Evolutionary conservation across 1,140 invertebrate genomes (phyloP).

Genomic region (Bombus pascuorum): DNA sequence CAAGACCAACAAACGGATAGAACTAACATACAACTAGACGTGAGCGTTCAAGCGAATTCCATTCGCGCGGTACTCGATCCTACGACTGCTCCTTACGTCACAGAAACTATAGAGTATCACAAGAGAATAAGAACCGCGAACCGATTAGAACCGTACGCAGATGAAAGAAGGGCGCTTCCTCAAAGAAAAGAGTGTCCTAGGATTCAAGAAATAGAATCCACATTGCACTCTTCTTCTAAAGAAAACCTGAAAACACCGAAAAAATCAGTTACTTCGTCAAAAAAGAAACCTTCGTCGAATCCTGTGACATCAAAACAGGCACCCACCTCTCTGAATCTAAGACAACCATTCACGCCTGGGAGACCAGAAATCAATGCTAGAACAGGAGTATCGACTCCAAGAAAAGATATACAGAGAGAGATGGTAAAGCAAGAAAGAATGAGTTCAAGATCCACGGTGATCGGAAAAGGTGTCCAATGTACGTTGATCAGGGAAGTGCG

Average conservation of each 20-base stretch:
- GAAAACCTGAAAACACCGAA: neutral
- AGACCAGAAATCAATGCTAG: neutral
- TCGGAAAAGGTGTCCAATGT: neutral
- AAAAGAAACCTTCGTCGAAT: neutral
- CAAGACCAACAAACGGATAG: neutral
- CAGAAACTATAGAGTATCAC: neutral
- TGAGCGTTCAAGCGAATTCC: neutral
- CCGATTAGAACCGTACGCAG: neutral
- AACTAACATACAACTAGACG: neutral
- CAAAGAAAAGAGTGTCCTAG: no score
- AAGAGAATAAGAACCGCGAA: neutral
- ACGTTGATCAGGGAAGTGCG: neutral
- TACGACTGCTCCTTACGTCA: neutral
- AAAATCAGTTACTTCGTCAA: neutral
- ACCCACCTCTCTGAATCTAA: no score
- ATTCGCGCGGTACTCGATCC: neutral
- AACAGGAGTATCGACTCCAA: neutral
- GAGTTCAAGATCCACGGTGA: no score
- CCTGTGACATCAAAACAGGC: accelerated
- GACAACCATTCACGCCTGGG: accelerated
- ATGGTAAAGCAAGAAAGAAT: neutral
- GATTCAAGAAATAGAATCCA: no score
- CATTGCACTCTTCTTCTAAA: neutral
- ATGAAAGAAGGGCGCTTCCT: no score
- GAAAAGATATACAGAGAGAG: no score